Conservation (phyloP, 2,888 invertebrate genomes). For the Sphaerophoria rueppellii region DNA sequence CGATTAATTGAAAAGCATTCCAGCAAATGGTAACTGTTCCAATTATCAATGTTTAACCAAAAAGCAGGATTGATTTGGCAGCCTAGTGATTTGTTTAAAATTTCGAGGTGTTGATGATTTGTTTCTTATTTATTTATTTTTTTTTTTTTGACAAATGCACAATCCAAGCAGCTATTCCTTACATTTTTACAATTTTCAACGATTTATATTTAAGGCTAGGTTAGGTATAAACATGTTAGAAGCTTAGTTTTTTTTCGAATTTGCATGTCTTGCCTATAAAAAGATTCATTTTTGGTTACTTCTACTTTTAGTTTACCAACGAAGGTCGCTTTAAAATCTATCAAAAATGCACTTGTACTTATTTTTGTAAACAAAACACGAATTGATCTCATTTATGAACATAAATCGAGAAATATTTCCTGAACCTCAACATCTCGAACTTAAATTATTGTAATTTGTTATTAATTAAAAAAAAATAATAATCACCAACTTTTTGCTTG, state of each 20-base stretch:
- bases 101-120: not conserved
- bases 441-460: conserved; percentile 5
- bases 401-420: not conserved
- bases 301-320: not conserved
- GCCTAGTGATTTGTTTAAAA: not conserved
- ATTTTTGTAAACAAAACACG: not conserved
- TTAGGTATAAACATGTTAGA: too few species aligned
- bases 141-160: too few species aligned
- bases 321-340: not conserved
- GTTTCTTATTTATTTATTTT: too few species aligned
- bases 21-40: conserved; percentile 53
- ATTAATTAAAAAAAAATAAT: not conserved
- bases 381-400: conserved; percentile 1
- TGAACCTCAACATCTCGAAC: not conserved
- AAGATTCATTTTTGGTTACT: not conserved
- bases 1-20: conserved; percentile 45
- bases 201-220: too few species aligned
- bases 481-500: not conserved
- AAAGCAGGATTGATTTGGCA: not conserved
- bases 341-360: not conserved
- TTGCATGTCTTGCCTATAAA: conserved; percentile 10
- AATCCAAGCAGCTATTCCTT: not conserved
- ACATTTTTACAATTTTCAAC: not conserved
- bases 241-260: too few species aligned
- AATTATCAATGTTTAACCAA: conserved; percentile 39